Percentiles rank a stretch among this genome's conserved stretches.
Evolutionary conservation across 37 sponge, comb jelly and placozoan species (phyloP).

Genomic region (Dysidea cf. avara): DNA sequence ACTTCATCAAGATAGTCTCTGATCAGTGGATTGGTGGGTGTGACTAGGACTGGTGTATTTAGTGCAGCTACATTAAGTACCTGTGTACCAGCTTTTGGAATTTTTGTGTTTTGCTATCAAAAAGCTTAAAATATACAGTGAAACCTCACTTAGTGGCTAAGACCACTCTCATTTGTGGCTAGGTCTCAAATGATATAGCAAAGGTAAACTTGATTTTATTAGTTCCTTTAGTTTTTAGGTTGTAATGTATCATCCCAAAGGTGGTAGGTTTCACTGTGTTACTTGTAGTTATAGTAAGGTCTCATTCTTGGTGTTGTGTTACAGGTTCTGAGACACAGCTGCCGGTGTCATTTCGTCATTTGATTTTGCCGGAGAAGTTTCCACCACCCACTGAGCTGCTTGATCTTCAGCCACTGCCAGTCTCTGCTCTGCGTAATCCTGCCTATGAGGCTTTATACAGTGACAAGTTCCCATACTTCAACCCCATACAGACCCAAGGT

Average conservation of each 20-base stretch:
- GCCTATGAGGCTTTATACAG: conserved; percentile 83
- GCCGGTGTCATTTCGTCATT: conserved; percentile 96
- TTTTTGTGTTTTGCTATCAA: too few relatives aligned
- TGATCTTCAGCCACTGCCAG: conserved; percentile 97
- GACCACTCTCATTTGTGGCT: too few relatives aligned
- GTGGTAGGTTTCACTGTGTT: conserved; percentile 11
- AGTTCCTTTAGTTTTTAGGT: neutral
- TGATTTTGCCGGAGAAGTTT: conserved; percentile 97
- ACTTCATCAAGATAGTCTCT: conserved; percentile 89
- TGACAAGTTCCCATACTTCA: conserved; percentile 89
- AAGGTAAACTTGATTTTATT: too few relatives aligned
- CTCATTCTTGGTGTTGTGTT: too few relatives aligned
- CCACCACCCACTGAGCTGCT: conserved; percentile 97
- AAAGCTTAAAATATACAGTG: too few relatives aligned
- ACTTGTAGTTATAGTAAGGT: neutral
- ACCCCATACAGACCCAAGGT: conserved; percentile 98
- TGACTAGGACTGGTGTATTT: too few relatives aligned
- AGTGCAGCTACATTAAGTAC: too few relatives aligned
- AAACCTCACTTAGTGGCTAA: too few relatives aligned
- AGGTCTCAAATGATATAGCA: too few relatives aligned
- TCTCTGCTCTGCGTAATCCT: conserved; percentile 85
- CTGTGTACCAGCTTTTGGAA: too few relatives aligned
- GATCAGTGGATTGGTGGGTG: conserved; percentile 72
- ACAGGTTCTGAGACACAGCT: conserved; percentile 91
- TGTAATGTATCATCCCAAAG: conserved; percentile 37